phyloP scores from a whole-genome alignment of 2,888 invertebrate species.

The Julus scanicus region DNA sequence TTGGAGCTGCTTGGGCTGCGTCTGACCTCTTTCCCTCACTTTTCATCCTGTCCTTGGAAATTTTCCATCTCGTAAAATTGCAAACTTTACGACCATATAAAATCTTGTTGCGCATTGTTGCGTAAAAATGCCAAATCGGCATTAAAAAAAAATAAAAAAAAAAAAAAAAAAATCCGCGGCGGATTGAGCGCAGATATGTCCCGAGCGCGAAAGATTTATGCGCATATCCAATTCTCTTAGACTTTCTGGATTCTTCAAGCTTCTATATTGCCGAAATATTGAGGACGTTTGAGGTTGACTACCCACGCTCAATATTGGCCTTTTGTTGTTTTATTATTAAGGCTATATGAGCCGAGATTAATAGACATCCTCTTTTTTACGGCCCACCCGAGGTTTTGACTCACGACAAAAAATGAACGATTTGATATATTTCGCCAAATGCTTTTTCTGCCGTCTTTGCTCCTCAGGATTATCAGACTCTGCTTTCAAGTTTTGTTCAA shows the following conservation, averaged over 20 bases:
- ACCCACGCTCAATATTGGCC: conserved; percentile 44
- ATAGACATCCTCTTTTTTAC: conserved; percentile 38
- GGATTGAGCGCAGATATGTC: conserved; percentile 46
- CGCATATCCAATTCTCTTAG: conserved; percentile 47
- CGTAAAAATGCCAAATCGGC: conserved; percentile 56
- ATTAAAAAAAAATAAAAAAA: conserved; percentile 48
- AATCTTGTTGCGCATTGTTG: conserved; percentile 55
- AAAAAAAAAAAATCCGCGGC: conserved; percentile 8
- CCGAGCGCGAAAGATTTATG: conserved; percentile 48
- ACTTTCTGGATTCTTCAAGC: conserved; percentile 16
- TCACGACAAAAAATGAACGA: conserved; percentile 12
- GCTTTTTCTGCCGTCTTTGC: conserved; percentile 22
- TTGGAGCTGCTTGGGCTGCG: conserved; percentile 20
- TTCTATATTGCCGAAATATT: conserved; percentile 29
- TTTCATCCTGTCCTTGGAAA: conserved; percentile 54
- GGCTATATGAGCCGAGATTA: conserved; percentile 43
- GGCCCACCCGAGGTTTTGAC: conserved; percentile 40
- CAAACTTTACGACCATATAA: conserved; percentile 55
- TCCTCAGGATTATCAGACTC: conserved; percentile 14
- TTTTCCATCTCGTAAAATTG: conserved; percentile 56
- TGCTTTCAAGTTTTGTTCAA: background rate
- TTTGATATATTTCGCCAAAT: conserved; percentile 26
- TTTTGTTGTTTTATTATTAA: conserved; percentile 45
- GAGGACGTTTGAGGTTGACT: conserved; percentile 47
- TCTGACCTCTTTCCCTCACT: conserved; percentile 35